These are phyloP conservation scores for Cladorhizidae sp. DNA, from an alignment of 37 sponge, comb jelly and placozoan genomes.

Conservation along the genomic window DNA sequence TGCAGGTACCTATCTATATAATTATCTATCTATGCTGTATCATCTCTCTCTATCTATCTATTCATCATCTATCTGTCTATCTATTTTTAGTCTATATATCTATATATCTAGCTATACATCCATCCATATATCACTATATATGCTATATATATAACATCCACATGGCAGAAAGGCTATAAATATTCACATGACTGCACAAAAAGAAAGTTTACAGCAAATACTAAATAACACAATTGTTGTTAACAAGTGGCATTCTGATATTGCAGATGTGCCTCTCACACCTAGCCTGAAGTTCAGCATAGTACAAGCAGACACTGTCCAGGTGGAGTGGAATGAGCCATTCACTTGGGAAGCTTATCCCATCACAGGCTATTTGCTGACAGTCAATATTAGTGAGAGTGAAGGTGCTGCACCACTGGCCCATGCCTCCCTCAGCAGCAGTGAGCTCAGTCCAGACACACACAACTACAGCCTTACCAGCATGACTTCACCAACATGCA, in stretches of 20 bases:
- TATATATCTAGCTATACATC: not conserved
- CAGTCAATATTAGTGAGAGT: not conserved
- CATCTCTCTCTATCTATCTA: not conserved
- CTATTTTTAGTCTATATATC: too few relatives aligned
- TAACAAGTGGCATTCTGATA: not conserved
- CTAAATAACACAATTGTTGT: too few relatives aligned
- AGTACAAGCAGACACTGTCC: not conserved
- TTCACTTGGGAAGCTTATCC: constrained; percentile 13
- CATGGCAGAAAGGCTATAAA: too few relatives aligned
- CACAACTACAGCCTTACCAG: not conserved
- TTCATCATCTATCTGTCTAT: too few relatives aligned
- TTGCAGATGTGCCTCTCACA: not conserved
- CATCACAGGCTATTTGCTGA: constrained; percentile 5
- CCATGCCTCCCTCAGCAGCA: not conserved
- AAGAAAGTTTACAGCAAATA: too few relatives aligned
- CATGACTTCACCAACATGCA: not conserved
- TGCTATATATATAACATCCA: too few relatives aligned
- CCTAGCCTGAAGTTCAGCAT: not conserved
- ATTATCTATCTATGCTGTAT: too few relatives aligned
- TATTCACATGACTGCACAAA: too few relatives aligned
- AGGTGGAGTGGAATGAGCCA: constrained; percentile 2
- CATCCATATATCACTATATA: too few relatives aligned
- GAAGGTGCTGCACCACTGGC: not conserved
- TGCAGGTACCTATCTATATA: not conserved
- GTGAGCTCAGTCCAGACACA: not conserved